A percentile compares a stretch with the other conserved stretches of the same genome.
Conservation (phyloP, 1,140 invertebrate genomes). For the Limonius californicus region DNA sequence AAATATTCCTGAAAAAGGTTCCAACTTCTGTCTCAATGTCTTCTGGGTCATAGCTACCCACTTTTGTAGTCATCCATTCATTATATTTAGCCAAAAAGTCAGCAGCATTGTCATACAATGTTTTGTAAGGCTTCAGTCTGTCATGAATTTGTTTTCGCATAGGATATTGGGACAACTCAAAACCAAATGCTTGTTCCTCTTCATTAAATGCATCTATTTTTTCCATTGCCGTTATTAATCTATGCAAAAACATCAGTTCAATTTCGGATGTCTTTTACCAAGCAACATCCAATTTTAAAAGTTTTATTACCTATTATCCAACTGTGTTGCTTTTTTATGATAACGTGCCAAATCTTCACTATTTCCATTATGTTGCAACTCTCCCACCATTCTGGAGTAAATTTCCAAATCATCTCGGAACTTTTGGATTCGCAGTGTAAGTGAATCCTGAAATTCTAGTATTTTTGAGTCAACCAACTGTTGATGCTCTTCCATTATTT, state of each 20-base stretch:
- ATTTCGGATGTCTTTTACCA: no score
- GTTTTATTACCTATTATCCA: conserved; percentile 63
- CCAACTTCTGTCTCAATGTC: conserved; percentile 80
- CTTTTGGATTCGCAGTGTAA: conserved; percentile 63
- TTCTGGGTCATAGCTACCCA: conserved; percentile 84
- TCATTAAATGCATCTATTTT: conserved; percentile 88
- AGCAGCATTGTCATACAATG: conserved; percentile 79
- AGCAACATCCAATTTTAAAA: not conserved
- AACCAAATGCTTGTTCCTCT: conserved; percentile 87
- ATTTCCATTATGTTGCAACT: conserved; percentile 85
- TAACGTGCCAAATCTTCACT: conserved; percentile 83
- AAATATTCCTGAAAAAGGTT: conserved; percentile 75
- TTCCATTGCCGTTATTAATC: conserved; percentile 64
- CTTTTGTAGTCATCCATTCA: conserved; percentile 77
- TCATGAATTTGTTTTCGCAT: conserved; percentile 70
- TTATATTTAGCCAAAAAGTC: conserved; percentile 83
- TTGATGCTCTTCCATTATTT: conserved; percentile 77
- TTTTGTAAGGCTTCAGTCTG: conserved; percentile 78
- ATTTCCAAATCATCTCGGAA: conserved; percentile 78
- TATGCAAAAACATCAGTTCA: conserved; percentile 21
- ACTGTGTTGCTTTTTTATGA: conserved; percentile 69
- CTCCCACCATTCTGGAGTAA: conserved; percentile 77
- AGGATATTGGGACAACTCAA: conserved; percentile 87
- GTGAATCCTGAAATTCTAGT: conserved; percentile 77
- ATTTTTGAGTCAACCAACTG: conserved; percentile 78